Conservation (phyloP, 1,140 invertebrate species). For the Metopolophium dirhodum region DNA sequence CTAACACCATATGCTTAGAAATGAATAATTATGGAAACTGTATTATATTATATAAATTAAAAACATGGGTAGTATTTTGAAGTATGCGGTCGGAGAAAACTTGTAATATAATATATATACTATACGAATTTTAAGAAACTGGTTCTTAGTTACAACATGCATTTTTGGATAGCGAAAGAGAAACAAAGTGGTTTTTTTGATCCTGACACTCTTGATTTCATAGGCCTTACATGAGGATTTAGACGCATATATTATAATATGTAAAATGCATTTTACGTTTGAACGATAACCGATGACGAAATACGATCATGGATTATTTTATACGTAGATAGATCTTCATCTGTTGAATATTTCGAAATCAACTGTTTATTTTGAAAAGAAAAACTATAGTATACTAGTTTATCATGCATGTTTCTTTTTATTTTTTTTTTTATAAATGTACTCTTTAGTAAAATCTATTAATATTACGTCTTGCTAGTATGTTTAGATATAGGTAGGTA, state of each 20-base stretch:
- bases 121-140: neutral
- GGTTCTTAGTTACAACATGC: neutral
- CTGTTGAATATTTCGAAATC: neutral
- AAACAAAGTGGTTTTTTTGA: neutral
- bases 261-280: neutral
- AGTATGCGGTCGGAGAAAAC: neutral
- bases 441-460: neutral
- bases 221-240: neutral
- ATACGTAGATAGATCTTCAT: neutral
- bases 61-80: neutral
- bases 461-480: too few species aligned
- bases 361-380: neutral
- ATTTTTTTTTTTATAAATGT: neutral
- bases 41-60: neutral
- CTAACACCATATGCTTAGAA: neutral
- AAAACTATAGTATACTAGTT: neutral
- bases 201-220: neutral
- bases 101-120: neutral
- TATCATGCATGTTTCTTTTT: neutral
- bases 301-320: neutral
- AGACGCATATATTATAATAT: neutral
- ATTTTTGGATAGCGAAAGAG: conserved; percentile 1
- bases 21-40: neutral
- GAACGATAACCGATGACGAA: neutral
- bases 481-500: too few species aligned